A percentile compares a stretch with the other conserved stretches of the same genome.
Evolutionary conservation across 2,797 vertebrate species (phyloP).

Genomic region (Antrozous pallidus): DNA sequence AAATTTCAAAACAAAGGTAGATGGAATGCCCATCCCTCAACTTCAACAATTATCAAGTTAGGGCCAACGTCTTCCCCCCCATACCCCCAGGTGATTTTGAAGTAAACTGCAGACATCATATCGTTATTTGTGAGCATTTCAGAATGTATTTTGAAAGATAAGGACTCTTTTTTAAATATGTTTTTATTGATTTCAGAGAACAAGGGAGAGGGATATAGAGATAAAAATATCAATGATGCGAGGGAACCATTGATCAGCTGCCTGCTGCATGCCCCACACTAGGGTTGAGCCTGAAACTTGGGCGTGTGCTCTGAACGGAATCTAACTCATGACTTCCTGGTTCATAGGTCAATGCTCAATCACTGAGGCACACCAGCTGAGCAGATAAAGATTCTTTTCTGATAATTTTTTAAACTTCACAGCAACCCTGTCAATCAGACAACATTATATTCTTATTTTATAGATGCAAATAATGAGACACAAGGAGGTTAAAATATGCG

Average conservation of each 20-base stretch:
- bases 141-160: slow-evolving; percentile 19
- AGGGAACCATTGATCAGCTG: too few relatives aligned
- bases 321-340: too few relatives aligned
- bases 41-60: not conserved
- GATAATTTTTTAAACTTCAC: not conserved
- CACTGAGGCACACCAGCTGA: too few relatives aligned
- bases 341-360: too few relatives aligned
- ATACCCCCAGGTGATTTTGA: not conserved
- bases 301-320: too few relatives aligned
- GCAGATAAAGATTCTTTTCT: not conserved
- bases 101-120: not conserved
- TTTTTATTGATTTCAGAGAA: too few relatives aligned
- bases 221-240: too few relatives aligned
- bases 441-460: not conserved
- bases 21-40: not conserved
- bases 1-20: not conserved
- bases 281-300: too few relatives aligned
- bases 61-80: not conserved
- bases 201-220: too few relatives aligned
- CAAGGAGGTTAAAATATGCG: not conserved
- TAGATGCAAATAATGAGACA: not conserved
- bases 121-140: not conserved
- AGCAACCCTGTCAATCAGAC: not conserved
- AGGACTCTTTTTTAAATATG: not conserved
- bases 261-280: too few relatives aligned